Evolutionary conservation across 2,113 vertebrate genomes (phyloP).

Genomic region (Sorex araneus): DNA sequence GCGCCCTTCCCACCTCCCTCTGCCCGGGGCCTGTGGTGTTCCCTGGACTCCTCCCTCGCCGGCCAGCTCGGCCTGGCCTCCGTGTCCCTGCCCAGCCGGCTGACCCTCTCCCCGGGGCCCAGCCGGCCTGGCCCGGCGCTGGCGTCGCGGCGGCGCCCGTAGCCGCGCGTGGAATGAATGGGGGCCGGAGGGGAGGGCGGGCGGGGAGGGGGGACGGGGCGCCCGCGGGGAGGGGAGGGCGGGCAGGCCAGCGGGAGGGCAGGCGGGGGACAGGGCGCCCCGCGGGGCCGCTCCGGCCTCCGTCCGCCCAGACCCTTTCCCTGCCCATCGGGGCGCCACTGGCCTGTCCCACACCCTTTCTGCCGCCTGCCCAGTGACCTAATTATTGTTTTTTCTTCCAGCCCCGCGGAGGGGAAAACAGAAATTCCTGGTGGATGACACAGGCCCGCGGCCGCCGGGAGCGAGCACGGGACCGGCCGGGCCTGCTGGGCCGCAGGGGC

Average conservation of each 20-base stretch:
- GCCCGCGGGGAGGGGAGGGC: background rate
- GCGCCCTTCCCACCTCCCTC: too few species aligned
- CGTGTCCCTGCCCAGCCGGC: too few species aligned
- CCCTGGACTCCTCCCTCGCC: too few species aligned
- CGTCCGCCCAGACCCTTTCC: constrained; percentile 68
- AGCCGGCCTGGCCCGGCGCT: background rate
- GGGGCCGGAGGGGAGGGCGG: background rate
- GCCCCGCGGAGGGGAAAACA: constrained; percentile 83
- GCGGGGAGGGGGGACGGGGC: background rate
- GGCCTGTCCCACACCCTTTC: constrained; percentile 85
- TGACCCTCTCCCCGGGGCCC: too few species aligned
- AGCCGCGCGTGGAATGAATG: background rate
- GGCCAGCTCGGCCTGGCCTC: too few species aligned
- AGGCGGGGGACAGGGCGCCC: background rate
- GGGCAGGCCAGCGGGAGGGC: background rate
- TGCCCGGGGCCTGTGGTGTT: too few species aligned
- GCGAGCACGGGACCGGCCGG: constrained; percentile 81
- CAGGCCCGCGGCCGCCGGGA: constrained; percentile 80
- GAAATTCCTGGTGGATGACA: constrained; percentile 86
- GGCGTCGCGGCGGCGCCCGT: too few species aligned
- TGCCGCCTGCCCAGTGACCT: constrained; percentile 87
- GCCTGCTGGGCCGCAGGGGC: constrained; percentile 76
- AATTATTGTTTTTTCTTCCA: constrained; percentile 87
- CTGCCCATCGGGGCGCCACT: constrained; percentile 84
- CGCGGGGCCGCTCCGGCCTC: background rate